Percentiles rank a stretch among this genome's conserved stretches.
phyloP scores from a whole-genome alignment of 2,888 invertebrate genomes.

The Timandra comae region DNA sequence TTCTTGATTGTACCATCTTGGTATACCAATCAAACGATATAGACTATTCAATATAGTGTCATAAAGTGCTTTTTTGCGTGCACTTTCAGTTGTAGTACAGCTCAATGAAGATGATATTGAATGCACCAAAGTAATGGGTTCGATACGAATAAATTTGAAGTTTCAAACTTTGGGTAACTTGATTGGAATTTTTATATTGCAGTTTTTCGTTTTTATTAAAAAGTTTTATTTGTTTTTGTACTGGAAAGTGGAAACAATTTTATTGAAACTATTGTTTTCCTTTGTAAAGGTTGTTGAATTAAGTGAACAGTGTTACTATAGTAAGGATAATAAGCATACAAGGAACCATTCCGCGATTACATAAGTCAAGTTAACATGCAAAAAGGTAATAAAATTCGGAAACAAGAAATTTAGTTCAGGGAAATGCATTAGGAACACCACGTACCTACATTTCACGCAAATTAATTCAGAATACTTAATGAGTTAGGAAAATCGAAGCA shows the following conservation, averaged over 20 bases:
- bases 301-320: no score
- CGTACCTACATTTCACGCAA: constrained; percentile 40
- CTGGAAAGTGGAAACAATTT: no score
- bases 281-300: no score
- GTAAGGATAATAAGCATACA: no score
- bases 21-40: constrained; percentile 27
- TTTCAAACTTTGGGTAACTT: constrained; percentile 2
- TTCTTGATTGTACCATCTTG: not conserved
- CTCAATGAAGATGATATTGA: constrained; percentile 29
- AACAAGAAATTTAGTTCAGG: no score
- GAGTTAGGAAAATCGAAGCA: constrained; percentile 28
- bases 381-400: no score
- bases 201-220: no score
- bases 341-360: no score
- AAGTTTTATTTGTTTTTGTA: no score
- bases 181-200: constrained; percentile 6
- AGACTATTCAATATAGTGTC: constrained; percentile 25
- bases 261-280: no score
- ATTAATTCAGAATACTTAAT: constrained; percentile 17
- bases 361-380: no score
- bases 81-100: constrained; percentile 9
- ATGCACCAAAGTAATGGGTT: constrained; percentile 23
- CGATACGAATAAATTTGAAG: not conserved
- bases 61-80: constrained; percentile 29
- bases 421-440: constrained; percentile 6